Base-by-base conservation (phyloP, 2,888 invertebrate species). In the Agriopis leucophaearia region DNA sequence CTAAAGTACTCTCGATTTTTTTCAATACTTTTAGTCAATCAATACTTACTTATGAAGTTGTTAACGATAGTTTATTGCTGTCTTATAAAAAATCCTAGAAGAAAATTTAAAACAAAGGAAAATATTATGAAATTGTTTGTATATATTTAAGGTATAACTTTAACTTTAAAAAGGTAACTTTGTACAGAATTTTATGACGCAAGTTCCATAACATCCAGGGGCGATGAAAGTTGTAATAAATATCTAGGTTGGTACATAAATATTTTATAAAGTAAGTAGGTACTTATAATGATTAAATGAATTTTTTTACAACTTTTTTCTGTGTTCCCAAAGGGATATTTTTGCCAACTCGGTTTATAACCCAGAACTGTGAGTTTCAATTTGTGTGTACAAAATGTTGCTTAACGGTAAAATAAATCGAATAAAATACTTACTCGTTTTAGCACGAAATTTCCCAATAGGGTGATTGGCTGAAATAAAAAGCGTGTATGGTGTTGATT, bases 381-480 rank as follows among this genome's bases (percentile, higher is more conserved):
- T 47, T n/a, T n/a, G n/a, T 64, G 35, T 59, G 38, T 64, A 65
- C 45, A 51, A 48, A 60, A 66, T 55, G 35, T 57, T 57, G 57
- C 50, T 42, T 51, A 55, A 57, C 51, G 47, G 57, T 54, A 51
- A 66, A 57, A 66, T 66, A 58, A 62, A 57, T 62, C 57, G 52
- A 66, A 66, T 62, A 58, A 57, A 58, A 58, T 62, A 62, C 47
- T 62, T 57, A 52, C 58, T 52, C 47, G 62, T 55, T 62, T 66
- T 58, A 52, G 42, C 47, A 38, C 52, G 51, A 16, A 57, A 66
- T 66, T 66, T 66, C 66, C 66, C 66, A 61, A 56, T 36, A 66
- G 66, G 52, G 62, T 52, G 57, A 66, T 66, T 36, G 57, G 44
- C 35, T 62, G 51, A 62, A 57, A 62, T 66, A 62, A 66, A 66